Base-by-base conservation (phyloP, 2,888 invertebrate species). In the Laspeyria flexula region DNA sequence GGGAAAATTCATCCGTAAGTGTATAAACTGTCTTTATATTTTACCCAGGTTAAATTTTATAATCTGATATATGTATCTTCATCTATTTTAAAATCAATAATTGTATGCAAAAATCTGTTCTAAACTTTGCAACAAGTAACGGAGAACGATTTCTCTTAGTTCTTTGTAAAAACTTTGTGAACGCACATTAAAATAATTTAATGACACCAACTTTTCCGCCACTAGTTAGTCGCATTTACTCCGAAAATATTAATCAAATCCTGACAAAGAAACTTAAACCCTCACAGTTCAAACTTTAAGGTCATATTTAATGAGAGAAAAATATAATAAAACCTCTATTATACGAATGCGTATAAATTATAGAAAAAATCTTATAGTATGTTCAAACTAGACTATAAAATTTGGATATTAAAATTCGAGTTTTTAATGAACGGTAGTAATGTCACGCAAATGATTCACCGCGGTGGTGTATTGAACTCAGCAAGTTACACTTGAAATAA, bases 241-340 rank as follows among this genome's bases (percentile, higher is more conserved):
- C 21, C 1, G 18, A 30, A 21, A 23, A 23, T 38, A 23, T 30
- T 23, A 23, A 15, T 21, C 9, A n/a, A 30, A 15, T n/a, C 1
- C 1, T 31, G 15, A 25, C 18, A 39, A 16, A 25, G 12, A 33
- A 23, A 44, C 9, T 3, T 3, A 12, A 45, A 15, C 47, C 41
- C 21, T 47, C 5, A 21, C 3, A 47, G 35, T 40, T 47, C 34
- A 47, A 7, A 3, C 12, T 25, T 1, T 3, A 18, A 21, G 34
- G 47, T 47, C 41, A n/a, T 13, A 11, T 35, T 40, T 35, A 47
- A 41, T 35, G 34, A 47, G 21, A 35, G 21, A 35, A 29, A 41
- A 21, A n/a, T n/a, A 29, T 35, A 16, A 40, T 33, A 34, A 46
- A 42, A 21, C 6, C 18, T 18, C 21, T 18, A 34, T 5, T 40